These are phyloP conservation scores for Drosophila infuscata DNA, from an alignment of 2,888 invertebrate genomes.

Conservation along the genomic window DNA sequence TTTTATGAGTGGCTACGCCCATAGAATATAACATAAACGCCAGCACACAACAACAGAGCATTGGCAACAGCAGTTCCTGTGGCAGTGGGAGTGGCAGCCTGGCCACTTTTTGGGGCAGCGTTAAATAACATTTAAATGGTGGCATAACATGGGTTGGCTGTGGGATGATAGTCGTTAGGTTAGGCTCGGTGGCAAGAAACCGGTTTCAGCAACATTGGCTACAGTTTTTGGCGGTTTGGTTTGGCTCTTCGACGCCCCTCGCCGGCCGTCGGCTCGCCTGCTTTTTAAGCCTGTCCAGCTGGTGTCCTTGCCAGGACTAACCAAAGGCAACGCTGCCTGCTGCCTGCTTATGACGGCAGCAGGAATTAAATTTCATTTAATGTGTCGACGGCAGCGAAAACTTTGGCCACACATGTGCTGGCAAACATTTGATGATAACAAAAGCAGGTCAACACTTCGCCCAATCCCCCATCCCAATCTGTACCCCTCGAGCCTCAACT, in stretches of 20 bases:
- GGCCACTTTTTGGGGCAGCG: conserved; percentile 59
- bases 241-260: conserved; percentile 6
- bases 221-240: conserved; percentile 63
- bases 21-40: conserved; percentile 24
- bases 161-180: conserved; percentile 1
- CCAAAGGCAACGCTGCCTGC: conserved; percentile 20
- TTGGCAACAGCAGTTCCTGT: conserved; percentile 8
- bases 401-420: conserved; percentile 67
- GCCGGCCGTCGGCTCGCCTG: conserved; percentile 17
- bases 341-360: conserved; percentile 75
- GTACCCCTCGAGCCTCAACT: neutral
- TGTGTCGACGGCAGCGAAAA: conserved; percentile 70
- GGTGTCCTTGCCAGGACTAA: conserved; percentile 21
- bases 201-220: conserved; percentile 53
- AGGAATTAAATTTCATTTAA: conserved; percentile 80
- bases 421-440: conserved; percentile 75
- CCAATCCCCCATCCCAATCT: neutral
- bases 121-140: conserved; percentile 78
- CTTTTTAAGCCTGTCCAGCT: conserved; percentile 69
- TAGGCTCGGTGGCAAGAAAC: conserved; percentile 42
- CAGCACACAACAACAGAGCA: conserved; percentile 12
- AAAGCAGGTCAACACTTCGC: conserved; percentile 64
- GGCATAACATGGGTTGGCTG: conserved; percentile 21
- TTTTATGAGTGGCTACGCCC: conserved; percentile 63
- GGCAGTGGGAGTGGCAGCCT: conserved; percentile 32